Conservation (phyloP, 2,888 invertebrate species). For the Cerastis rubricosa region DNA sequence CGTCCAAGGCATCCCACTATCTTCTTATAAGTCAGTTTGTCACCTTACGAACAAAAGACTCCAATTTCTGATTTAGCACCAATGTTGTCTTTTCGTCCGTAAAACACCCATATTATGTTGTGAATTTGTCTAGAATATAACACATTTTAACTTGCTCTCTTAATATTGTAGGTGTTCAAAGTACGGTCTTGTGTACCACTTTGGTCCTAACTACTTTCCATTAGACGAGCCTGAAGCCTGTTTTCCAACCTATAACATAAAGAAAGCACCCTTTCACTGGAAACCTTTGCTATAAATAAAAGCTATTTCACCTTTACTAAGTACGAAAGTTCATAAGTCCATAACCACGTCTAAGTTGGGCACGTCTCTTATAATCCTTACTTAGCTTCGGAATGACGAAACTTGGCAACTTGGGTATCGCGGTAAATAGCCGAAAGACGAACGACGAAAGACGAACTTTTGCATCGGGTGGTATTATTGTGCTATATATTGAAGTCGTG, state of each 20-base stretch:
- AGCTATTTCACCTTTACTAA: slow-evolving; percentile 49
- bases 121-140: background rate
- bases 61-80: background rate
- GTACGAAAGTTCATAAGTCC: slow-evolving; percentile 54
- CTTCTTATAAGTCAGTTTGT: background rate
- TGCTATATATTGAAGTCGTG: slow-evolving; percentile 20
- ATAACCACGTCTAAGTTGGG: slow-evolving; percentile 48
- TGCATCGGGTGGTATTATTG: slow-evolving; percentile 44
- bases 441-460: slow-evolving; percentile 40
- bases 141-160: background rate
- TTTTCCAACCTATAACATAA: slow-evolving; percentile 22
- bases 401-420: slow-evolving; percentile 45
- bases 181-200: background rate
- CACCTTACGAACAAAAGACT: background rate
- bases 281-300: slow-evolving; percentile 48
- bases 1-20: too few species aligned
- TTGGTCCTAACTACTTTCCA: background rate
- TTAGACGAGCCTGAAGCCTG: background rate
- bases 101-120: background rate
- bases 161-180: background rate
- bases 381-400: slow-evolving; percentile 55
- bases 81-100: background rate
- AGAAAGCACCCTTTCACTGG: background rate
- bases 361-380: slow-evolving; percentile 58
- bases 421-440: slow-evolving; percentile 54